Percentiles rank a stretch among this genome's conserved stretches.
These are phyloP conservation scores for Hozukius guyotensis DNA, from an alignment of 2,797 vertebrate species.

Conservation along the genomic window DNA sequence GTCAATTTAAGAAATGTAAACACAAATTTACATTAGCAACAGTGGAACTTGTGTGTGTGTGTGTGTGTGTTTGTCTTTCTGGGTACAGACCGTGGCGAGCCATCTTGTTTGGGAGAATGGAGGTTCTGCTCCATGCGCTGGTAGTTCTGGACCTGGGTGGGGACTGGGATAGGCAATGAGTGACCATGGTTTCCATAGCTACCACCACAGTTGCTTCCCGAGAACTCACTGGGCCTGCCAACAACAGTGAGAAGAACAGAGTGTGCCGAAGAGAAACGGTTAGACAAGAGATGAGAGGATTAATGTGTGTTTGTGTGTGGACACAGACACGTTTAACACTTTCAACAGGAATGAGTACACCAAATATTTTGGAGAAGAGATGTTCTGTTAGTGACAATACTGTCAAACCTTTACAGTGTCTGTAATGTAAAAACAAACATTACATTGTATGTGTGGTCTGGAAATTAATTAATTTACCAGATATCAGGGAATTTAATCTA, in stretches of 20 bases:
- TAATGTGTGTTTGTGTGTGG: background rate
- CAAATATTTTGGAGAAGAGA: background rate
- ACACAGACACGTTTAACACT: background rate
- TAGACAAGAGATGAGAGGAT: constrained; percentile 21
- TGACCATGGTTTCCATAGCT: constrained; percentile 84
- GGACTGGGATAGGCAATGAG: constrained; percentile 95
- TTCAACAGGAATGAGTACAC: background rate
- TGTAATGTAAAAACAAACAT: background rate
- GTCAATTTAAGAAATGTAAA: background rate
- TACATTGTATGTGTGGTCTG: background rate
- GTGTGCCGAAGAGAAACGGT: constrained; percentile 17
- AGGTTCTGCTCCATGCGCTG: constrained; percentile 96
- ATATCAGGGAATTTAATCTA: background rate
- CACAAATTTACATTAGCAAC: background rate
- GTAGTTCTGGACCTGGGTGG: constrained; percentile 96
- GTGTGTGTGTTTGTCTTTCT: background rate
- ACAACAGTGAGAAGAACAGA: constrained; percentile 47
- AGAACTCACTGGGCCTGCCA: constrained; percentile 85
- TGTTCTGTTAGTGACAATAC: background rate
- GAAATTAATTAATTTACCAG: background rate
- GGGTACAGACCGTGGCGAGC: constrained; percentile 86
- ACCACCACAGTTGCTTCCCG: constrained; percentile 77
- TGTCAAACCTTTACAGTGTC: background rate
- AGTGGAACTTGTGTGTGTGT: background rate
- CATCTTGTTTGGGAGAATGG: constrained; percentile 83